Conservation (phyloP, 2,113 vertebrate genomes). For the Anoplopoma fimbria region DNA sequence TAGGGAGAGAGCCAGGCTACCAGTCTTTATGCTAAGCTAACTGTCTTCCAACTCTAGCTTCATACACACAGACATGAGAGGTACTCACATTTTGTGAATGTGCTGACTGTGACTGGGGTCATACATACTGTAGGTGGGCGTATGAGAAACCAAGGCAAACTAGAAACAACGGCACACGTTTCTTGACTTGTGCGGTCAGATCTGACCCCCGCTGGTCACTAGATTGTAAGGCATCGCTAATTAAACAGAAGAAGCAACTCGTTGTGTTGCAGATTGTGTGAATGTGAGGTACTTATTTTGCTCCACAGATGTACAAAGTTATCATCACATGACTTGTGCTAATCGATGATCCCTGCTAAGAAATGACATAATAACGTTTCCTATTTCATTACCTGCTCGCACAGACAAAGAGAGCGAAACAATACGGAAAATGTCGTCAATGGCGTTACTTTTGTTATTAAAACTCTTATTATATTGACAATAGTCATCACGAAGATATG, state of each 20-base stretch:
- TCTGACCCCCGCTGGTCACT: not conserved
- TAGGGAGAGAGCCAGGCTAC: not conserved
- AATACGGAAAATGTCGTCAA: not conserved
- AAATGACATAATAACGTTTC: no score
- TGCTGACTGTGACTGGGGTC: conserved; percentile 4
- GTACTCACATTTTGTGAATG: not conserved
- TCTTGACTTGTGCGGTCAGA: not conserved
- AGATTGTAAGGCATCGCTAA: conserved; percentile 13
- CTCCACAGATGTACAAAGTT: conserved; percentile 17
- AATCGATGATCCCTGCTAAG: no score
- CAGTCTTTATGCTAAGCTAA: not conserved
- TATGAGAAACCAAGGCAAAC: not conserved
- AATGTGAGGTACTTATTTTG: conserved; percentile 13
- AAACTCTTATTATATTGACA: conserved; percentile 33
- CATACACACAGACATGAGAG: not conserved
- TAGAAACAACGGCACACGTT: not conserved
- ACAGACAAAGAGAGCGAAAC: conserved; percentile 20
- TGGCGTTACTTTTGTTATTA: conserved; percentile 40
- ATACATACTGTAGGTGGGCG: not conserved
- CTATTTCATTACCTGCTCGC: not conserved
- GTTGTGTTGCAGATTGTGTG: not conserved
- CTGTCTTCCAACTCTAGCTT: not conserved
- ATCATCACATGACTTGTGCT: not conserved
- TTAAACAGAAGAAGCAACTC: not conserved
- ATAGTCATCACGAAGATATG: not conserved